These are phyloP conservation scores for Nothura maculosa DNA, from an alignment of 2,797 vertebrate genomes.

Conservation along the genomic window DNA sequence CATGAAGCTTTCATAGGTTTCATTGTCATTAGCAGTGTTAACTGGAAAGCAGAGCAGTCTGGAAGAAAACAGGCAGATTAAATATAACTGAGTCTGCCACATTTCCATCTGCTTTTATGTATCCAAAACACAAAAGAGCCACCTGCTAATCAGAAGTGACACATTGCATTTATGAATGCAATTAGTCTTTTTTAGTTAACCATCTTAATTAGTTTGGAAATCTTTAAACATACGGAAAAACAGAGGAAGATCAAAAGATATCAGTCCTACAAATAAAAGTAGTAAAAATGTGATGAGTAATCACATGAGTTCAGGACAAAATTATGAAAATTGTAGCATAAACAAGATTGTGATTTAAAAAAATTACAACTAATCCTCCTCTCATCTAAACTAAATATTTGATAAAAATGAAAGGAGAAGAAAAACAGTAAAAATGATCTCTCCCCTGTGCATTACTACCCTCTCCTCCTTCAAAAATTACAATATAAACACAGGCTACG, in stretches of 20 bases:
- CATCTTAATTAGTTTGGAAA: constrained; percentile 56
- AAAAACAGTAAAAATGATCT: not conserved
- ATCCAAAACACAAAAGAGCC: constrained; percentile 43
- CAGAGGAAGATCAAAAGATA: constrained; percentile 45
- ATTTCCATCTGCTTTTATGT: constrained; percentile 64
- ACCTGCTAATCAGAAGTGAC: constrained; percentile 52
- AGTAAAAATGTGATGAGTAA: not conserved
- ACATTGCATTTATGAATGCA: constrained; percentile 12
- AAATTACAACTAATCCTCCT: not conserved
- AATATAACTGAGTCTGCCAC: constrained; percentile 28
- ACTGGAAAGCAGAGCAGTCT: not conserved
- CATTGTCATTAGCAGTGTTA: not conserved
- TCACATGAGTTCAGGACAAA: constrained; percentile 24
- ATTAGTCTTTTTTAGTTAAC: constrained; percentile 67
- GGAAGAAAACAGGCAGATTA: constrained; percentile 24
- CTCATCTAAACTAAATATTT: not conserved
- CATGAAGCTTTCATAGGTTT: not conserved
- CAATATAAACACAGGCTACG: not conserved
- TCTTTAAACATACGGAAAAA: constrained; percentile 39
- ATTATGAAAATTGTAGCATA: not conserved
- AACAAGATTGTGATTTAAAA: constrained; percentile 14
- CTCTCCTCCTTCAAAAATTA: not conserved
- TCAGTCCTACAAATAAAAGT: constrained; percentile 11
- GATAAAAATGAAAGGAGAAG: not conserved
- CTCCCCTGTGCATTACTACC: fast-evolving